Percentiles rank a stretch among this genome's conserved stretches.
Conservation (phyloP, 2,888 invertebrate genomes). For the Epinotia brunnichana region DNA sequence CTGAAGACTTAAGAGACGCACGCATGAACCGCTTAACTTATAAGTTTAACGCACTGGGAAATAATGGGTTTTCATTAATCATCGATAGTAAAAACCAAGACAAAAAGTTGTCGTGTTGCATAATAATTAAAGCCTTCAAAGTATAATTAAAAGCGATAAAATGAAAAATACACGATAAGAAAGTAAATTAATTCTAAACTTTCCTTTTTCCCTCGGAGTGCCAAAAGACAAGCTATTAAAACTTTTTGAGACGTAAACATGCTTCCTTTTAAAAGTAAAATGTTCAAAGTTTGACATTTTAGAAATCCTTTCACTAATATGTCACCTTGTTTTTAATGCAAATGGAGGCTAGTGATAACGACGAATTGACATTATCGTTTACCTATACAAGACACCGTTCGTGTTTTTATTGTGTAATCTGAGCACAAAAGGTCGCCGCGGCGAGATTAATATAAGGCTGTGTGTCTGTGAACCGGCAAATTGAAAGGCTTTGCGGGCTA, state of each 20-base stretch:
- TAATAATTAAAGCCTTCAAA: too few relatives aligned
- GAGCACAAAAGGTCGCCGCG: conserved; percentile 32
- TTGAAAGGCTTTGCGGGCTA: conserved; percentile 55
- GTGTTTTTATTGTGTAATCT: conserved; percentile 35
- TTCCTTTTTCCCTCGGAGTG: conserved; percentile 43
- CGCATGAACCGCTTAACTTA: too few relatives aligned
- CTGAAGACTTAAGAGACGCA: too few relatives aligned
- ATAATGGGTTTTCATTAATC: too few relatives aligned
- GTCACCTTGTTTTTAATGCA: neutral
- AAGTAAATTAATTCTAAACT: conserved; percentile 3
- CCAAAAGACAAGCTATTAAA: conserved; percentile 56
- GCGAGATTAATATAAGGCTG: conserved; percentile 37
- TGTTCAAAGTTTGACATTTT: conserved; percentile 12
- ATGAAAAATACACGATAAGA: neutral
- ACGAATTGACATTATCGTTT: too few relatives aligned
- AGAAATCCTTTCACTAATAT: neutral
- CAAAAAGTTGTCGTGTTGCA: too few relatives aligned
- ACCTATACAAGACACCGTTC: neutral
- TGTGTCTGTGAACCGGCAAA: conserved; percentile 56
- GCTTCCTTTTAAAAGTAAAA: conserved; percentile 13
- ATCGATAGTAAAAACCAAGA: too few relatives aligned
- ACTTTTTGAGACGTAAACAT: conserved; percentile 53
- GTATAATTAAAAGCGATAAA: neutral
- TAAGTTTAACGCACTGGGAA: too few relatives aligned
- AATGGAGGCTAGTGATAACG: neutral